Base-by-base conservation (phyloP, 1,140 invertebrate genomes). In the Protaetia brevitarsis region DNA sequence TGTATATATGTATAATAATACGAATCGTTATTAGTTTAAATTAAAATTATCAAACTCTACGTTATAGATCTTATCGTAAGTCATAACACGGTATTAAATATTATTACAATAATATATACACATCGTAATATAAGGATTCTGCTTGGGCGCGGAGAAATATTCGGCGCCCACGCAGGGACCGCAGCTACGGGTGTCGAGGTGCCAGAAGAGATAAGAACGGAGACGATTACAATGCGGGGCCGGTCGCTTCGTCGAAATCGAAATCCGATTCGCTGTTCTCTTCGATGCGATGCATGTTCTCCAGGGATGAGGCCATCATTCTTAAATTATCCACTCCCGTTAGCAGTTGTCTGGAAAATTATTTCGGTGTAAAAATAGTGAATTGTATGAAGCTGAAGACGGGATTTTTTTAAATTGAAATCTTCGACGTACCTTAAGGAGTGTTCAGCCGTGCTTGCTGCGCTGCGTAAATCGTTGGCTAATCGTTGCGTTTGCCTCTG, bases 301-400 rank as follows among this genome's bases (percentile, higher is more conserved):
- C 85, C 64, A 87, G 72, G 3, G 82, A 74, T 30, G 83, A 80
- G 10, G 85, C 85, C 71, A 89, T 82, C 65, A 86, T 79, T 68
- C 85, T 79, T 34, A 89, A 76, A 79, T 88, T 88, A 67, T 85
- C 85, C 21, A 88, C 86, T 28, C 87, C 87, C 34, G 80, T 82
- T 71, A 89, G 79, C 30, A 89, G 69, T 81, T 88, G 86, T 69
- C 87, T 88, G 68, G 30, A 78, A 78, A 60, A n/a, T n/a, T n/a
- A n/a, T n/a, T n/a, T n/a, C n/a, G n/a, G n/a, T n/a, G n/a, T n/a
- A 30, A 69, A 41, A 41, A 11, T 41, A 10, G n/a, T 11, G 1
- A 41, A 41, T 11, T 63, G 66, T 57, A 21, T 45, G 29, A 63
- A 2, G 26, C 26, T 57, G 6, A 26, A 7, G 5, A 21, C 26